phyloP scores from a whole-genome alignment of 2,797 vertebrate genomes.

The Acrossocheilus wenchowensis region DNA sequence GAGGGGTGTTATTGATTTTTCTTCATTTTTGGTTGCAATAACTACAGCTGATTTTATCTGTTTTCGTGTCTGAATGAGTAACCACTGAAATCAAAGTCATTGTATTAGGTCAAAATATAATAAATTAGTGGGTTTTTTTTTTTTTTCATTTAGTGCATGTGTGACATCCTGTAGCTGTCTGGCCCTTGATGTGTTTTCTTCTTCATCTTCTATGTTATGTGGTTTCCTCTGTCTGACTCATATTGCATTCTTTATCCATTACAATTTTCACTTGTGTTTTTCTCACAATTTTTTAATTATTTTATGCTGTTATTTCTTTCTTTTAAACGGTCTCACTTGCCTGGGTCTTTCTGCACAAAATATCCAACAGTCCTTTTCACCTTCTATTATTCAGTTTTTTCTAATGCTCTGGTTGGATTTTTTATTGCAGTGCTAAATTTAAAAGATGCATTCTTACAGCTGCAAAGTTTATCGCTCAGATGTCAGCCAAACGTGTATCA shows the following conservation, averaged over 20 bases:
- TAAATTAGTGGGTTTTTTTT: neutral
- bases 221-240: neutral
- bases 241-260: conserved; percentile 29
- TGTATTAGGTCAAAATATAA: conserved; percentile 2
- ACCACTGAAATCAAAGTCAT: conserved; percentile 43
- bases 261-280: neutral
- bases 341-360: neutral
- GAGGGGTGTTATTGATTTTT: conserved; percentile 49
- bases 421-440: neutral
- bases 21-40: conserved; percentile 51
- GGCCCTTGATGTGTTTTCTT: neutral
- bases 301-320: neutral
- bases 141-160: neutral
- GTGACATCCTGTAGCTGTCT: neutral
- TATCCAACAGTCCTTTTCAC: neutral
- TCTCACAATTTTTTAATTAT: neutral
- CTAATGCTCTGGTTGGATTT: neutral
- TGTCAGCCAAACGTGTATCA: conserved; percentile 58
- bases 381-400: neutral
- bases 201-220: conserved; percentile 15
- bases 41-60: conserved; percentile 58
- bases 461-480: conserved; percentile 53
- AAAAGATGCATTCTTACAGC: conserved; percentile 19
- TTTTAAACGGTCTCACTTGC: neutral
- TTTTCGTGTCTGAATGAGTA: conserved; percentile 58